Evolutionary conservation across 2,113 vertebrate genomes (phyloP), one percentile per base, ranked within the genome.

Genomic region (Pedetes capensis): DNA sequence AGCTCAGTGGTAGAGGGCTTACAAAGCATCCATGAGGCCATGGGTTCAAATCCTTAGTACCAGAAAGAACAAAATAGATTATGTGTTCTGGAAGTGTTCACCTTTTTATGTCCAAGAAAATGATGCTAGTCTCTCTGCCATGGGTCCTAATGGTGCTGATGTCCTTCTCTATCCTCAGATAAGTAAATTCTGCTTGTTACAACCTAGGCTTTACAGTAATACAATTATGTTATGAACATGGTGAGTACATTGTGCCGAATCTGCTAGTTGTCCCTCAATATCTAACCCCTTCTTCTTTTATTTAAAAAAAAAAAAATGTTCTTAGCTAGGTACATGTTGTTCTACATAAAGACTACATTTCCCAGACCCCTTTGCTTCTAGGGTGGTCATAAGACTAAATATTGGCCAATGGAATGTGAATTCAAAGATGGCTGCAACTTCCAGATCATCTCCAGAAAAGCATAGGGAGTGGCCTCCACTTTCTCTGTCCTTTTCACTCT

Each of bases 121-220:
- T n/a, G 25, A 57, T 27, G n/a, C 69, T 51, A 20, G 27, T 81
- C 34, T 89, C 47, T 79, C 47, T 82, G 34, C 16, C 7, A 10
- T 53, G 68, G 64, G 68, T 47, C 29, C 47, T 39, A 17, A 51
- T 10, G 44, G 47, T 63, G 64, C 87, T 57, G 53, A 23, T 37
- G 12, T 51, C 51, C 39, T 84, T 91, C 27, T 66, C 34, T 59
- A 20, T 64, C 76, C 20, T 69, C 63, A 69, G 42, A 64, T 68
- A 87, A 80, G 34, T 53, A 79, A 74, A 75, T 74, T n/a, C 69
- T 94, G n/a, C 74, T 84, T 69, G 59, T 76, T 71, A 78, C 49
- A 81, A 32, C 64, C 37, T 57, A 34, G 2, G 88, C 57, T 80
- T 84, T 75, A 53, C 4, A 63, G 27, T 44, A 69, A 49, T 10